phyloP scores from a whole-genome alignment of 1,140 invertebrate species.

The Monochamus saltuarius region DNA sequence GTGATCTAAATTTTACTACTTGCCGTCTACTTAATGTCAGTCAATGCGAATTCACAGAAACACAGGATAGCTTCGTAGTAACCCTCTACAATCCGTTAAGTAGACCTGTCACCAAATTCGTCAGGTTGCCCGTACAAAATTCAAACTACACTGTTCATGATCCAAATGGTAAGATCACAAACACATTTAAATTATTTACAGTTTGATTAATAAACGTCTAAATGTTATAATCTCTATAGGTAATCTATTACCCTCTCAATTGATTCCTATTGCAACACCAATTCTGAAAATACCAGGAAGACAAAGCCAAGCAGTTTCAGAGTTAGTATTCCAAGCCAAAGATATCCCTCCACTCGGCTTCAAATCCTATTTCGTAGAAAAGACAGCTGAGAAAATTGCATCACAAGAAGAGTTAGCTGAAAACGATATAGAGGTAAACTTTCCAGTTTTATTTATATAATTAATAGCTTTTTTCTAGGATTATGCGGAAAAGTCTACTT shows the following conservation, averaged over 20 bases:
- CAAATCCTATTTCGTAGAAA: slow-evolving; percentile 60
- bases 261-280: slow-evolving; percentile 62
- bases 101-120: slow-evolving; percentile 61
- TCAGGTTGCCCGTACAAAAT: slow-evolving; percentile 70
- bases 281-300: slow-evolving; percentile 66
- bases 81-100: slow-evolving; percentile 82
- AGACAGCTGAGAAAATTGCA: background rate
- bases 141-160: slow-evolving; percentile 65
- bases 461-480: too few relatives aligned
- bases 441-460: too few relatives aligned
- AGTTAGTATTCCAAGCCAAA: slow-evolving; percentile 66
- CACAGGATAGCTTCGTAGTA: slow-evolving; percentile 62
- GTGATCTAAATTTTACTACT: slow-evolving; percentile 22
- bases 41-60: slow-evolving; percentile 64
- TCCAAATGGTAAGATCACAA: slow-evolving; percentile 55
- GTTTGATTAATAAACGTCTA: too few relatives aligned
- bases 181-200: background rate
- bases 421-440: background rate
- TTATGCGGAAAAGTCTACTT: too few relatives aligned
- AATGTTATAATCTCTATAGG: slow-evolving; percentile 49
- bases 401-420: background rate
- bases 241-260: slow-evolving; percentile 58
- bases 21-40: slow-evolving; percentile 60
- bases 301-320: slow-evolving; percentile 59
- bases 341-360: slow-evolving; percentile 68